Conservation (phyloP, 2,113 vertebrate genomes). For the Madoqua kirkii region DNA sequence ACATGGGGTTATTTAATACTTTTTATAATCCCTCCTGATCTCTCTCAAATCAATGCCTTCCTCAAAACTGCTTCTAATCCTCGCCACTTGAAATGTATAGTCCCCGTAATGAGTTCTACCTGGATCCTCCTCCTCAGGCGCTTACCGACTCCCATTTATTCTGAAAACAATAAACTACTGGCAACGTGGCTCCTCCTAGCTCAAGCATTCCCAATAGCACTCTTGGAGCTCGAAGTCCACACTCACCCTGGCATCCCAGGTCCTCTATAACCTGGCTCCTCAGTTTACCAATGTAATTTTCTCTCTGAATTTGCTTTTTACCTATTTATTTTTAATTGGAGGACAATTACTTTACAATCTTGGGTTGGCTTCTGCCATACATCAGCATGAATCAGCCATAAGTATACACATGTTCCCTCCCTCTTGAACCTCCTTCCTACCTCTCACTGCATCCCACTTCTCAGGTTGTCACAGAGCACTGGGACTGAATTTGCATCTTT, state of each 20-base stretch:
- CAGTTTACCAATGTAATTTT: background rate
- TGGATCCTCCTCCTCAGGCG: background rate
- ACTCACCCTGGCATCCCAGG: background rate
- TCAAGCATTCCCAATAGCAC: background rate
- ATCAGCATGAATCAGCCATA: background rate
- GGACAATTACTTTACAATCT: background rate
- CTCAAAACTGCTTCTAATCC: background rate
- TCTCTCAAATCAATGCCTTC: constrained; percentile 21
- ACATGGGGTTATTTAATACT: background rate
- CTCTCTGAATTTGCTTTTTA: background rate
- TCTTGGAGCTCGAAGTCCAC: background rate
- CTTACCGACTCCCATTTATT: background rate
- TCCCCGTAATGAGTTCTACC: background rate
- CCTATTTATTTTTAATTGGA: background rate
- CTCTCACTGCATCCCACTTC: background rate
- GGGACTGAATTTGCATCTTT: background rate
- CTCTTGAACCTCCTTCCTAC: background rate
- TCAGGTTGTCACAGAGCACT: background rate
- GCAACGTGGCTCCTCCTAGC: background rate
- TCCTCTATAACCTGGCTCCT: background rate
- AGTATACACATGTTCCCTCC: background rate
- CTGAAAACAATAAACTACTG: background rate
- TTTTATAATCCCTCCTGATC: background rate
- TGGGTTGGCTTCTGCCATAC: background rate
- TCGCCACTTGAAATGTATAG: background rate